Evolutionary conservation across 1,140 invertebrate species (phyloP), one percentile per base, ranked within the genome.

Genomic region (Acromyrmex heyeri): DNA sequence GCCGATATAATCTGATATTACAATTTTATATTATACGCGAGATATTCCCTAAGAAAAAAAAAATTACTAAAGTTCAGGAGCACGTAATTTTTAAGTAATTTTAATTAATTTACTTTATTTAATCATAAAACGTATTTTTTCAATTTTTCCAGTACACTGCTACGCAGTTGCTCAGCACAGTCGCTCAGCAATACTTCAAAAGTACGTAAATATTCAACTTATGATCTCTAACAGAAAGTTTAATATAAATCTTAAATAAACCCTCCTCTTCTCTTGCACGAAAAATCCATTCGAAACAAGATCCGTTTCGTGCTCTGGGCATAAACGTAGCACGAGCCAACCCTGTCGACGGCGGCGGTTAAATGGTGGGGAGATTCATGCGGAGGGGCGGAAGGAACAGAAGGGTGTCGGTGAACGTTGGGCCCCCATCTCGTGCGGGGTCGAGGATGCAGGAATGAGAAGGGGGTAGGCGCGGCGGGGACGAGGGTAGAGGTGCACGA

Each of bases 401-500:
- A 90, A 88, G 78, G 64, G 81, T 86, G 50, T 69, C 78, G 53
- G 53, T 38, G 75, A 76, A 86, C 27, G 69, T 83, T 73, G 69
- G 79, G 69, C 57, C 69, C 79, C 34, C 38, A 38, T 73, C 72
- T 70, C 38, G 59, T 44, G 73, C 57, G 53, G 77, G 78, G 75
- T 70, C 53, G 73, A 73, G 82, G 81, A 30, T 16, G 64, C 64
- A 69, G 86, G 57, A 88, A 67, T 55, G 67, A 14, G 18, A 48
- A 50, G 21, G 18, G 65, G 30, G 57, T 24, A 75, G 59, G 14
- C 30, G 78, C 53, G 61, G 59, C n/a, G 73, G n/a, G 55, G 65
- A 85, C 50, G 78, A 86, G 67, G 70, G 82, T 16, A 72, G 77
- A 86, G 70, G 30, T 50, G 77, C 75, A 83, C 57, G 77, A 72